Evolutionary conservation across 2,113 vertebrate species (phyloP), one percentile per base, ranked within the genome.

Genomic region (Leptodactylus fuscus): DNA sequence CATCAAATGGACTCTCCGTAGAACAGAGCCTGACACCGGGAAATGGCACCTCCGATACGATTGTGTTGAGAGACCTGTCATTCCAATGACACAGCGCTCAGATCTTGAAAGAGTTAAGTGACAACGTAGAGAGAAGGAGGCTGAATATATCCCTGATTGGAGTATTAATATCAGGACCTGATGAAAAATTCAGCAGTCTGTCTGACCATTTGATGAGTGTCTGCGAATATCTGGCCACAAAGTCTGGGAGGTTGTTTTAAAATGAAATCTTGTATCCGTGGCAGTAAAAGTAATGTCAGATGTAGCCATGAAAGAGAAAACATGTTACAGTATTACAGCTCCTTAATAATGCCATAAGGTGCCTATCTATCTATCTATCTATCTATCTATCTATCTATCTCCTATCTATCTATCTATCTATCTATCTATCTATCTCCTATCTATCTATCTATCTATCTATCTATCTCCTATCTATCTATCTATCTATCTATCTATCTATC

Each of bases 241-340:
- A 92, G 89, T 90, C 86, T 86, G 70, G 12, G 34, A 82, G 49
- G 18, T 73, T 73, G 34, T 79, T 88, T 91, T 87, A 88, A 90
- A 90, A 89, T 89, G 80, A 91, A 87, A 91, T 87, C 78, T 41
- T 82, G 67, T 85, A 89, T 27, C 80, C 53, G 73, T 89, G 87
- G 88, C 88, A 92, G 83, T 65, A 85, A 89, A 92, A 89, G 51
- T 70, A 87, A 70, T 87, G 87, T 87, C 81, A 89, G 87, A 91
- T 82, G 36, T 91, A 92, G 92, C 93, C 91, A 91, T 70, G 79
- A 78, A 88, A 79, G 85, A 90, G 90, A 92, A 90, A 91, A 41
- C 88, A 88, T 89, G 88, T 87, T 73, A 36, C 51, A 22, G 0
- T 89, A 71, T 88, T 88, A 81, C 41, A 41, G 41, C 41, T 41